Percentiles rank a stretch among this genome's conserved stretches.
Conservation (phyloP, 23 tunicate species). For the Ciona savignyi region DNA sequence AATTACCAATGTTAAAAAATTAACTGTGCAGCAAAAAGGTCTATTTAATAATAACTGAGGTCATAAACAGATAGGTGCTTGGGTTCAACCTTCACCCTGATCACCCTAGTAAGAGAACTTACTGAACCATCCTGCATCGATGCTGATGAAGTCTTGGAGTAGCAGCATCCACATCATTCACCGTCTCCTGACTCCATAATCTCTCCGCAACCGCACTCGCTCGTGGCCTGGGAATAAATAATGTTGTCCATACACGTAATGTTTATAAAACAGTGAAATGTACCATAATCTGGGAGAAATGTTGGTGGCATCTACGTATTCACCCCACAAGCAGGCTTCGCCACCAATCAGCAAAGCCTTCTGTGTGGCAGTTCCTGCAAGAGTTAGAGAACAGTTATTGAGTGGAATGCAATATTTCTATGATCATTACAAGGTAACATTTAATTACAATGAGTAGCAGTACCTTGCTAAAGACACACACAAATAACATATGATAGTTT, state of each 20-base stretch:
- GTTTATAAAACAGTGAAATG: not conserved
- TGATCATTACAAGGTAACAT: too few relatives aligned
- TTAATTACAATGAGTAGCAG: too few relatives aligned
- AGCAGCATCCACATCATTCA: constrained; percentile 43
- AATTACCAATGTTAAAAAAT: too few relatives aligned
- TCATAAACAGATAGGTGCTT: too few relatives aligned
- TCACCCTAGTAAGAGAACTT: constrained; percentile 12
- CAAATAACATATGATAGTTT: too few relatives aligned
- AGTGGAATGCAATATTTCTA: too few relatives aligned
- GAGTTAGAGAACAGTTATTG: not conserved
- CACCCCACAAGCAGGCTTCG: constrained; percentile 95
- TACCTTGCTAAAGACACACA: too few relatives aligned
- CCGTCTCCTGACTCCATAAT: constrained; percentile 68
- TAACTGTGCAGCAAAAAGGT: too few relatives aligned
- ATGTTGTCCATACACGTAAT: too few relatives aligned
- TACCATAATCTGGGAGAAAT: constrained; percentile 74
- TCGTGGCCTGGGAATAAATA: constrained; percentile 91
- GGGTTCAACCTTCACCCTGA: too few relatives aligned
- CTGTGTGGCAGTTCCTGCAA: constrained; percentile 78
- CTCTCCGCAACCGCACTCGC: constrained; percentile 92
- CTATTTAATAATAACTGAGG: too few relatives aligned
- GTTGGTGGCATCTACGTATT: constrained; percentile 86
- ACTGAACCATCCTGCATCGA: constrained; percentile 68
- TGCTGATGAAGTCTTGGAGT: constrained; percentile 62
- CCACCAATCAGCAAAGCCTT: constrained; percentile 77